Evolutionary conservation across 2,888 invertebrate species (phyloP).

Genomic region (Drosophila parthenogenetica): DNA sequence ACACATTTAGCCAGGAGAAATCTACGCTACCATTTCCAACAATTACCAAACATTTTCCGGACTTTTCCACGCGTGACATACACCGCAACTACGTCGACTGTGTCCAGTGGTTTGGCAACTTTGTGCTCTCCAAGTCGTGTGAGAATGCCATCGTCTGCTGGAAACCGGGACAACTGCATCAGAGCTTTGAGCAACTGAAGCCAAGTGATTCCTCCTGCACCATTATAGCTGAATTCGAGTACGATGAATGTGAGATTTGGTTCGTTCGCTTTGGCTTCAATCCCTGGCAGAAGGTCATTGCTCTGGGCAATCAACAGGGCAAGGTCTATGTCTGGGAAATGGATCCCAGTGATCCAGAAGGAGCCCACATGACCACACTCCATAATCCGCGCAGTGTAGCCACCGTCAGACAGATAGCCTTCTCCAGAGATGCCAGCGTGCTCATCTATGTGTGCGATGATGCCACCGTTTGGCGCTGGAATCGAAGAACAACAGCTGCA

Average conservation of each 20-base stretch:
- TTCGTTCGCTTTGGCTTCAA: constrained; percentile 98
- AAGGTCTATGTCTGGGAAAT: constrained; percentile 98
- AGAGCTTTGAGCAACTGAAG: constrained; percentile 89
- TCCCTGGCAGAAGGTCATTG: constrained; percentile 95
- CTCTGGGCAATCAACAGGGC: constrained; percentile 97
- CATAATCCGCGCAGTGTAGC: constrained; percentile 94
- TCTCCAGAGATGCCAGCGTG: constrained; percentile 94
- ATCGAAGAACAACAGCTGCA: constrained; percentile 84
- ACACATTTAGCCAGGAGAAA: constrained; percentile 91
- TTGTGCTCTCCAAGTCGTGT: constrained; percentile 97
- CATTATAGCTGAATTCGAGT: constrained; percentile 95
- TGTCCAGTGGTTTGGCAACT: constrained; percentile 97
- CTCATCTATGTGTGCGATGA: constrained; percentile 98
- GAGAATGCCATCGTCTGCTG: constrained; percentile 98
- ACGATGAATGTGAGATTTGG: constrained; percentile 98
- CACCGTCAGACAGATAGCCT: constrained; percentile 96
- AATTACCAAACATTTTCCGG: constrained; percentile 96
- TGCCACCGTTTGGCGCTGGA: constrained; percentile 98
- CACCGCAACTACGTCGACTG: constrained; percentile 99
- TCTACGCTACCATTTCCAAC: constrained; percentile 94
- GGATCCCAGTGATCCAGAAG: constrained; percentile 93
- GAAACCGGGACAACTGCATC: constrained; percentile 96
- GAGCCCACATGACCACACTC: constrained; percentile 91
- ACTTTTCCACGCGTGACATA: constrained; percentile 98
- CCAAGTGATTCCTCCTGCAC: constrained; percentile 92